phyloP scores from a whole-genome alignment of 2,888 invertebrate genomes.

The Chromoteleia sp. region DNA sequence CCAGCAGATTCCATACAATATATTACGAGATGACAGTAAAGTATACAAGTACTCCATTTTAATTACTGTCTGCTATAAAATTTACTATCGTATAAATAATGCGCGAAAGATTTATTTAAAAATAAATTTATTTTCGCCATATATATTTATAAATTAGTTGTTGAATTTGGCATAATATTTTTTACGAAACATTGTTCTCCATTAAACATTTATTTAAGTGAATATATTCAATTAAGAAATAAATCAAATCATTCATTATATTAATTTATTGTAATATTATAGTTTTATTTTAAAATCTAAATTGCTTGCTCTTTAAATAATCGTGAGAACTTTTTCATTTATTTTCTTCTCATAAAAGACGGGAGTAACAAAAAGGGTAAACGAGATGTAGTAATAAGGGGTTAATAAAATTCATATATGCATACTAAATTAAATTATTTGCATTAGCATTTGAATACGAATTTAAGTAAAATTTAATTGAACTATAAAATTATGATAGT shows the following conservation, averaged over 20 bases:
- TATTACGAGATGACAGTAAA: neutral
- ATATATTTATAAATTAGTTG: no score
- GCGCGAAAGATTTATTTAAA: neutral
- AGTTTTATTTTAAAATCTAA: no score
- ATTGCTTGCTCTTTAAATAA: no score
- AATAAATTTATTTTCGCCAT: no score
- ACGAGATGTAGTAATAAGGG: neutral
- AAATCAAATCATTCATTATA: no score
- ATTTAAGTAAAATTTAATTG: neutral
- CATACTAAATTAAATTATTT: slow-evolving; percentile 1
- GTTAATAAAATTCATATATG: slow-evolving; percentile 1
- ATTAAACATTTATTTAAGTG: no score
- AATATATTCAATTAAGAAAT: no score
- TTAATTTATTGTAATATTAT: no score
- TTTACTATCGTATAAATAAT: neutral
- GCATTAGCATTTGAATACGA: neutral
- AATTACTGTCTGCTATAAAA: neutral
- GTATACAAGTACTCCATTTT: neutral
- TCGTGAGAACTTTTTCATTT: no score
- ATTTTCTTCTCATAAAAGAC: no score
- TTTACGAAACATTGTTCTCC: no score
- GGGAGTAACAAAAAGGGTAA: neutral
- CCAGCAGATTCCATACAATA: neutral
- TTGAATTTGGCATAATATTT: no score
- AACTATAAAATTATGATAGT: neutral